Conservation (phyloP, 1,140 invertebrate genomes). For the Hormaphis cornu region DNA sequence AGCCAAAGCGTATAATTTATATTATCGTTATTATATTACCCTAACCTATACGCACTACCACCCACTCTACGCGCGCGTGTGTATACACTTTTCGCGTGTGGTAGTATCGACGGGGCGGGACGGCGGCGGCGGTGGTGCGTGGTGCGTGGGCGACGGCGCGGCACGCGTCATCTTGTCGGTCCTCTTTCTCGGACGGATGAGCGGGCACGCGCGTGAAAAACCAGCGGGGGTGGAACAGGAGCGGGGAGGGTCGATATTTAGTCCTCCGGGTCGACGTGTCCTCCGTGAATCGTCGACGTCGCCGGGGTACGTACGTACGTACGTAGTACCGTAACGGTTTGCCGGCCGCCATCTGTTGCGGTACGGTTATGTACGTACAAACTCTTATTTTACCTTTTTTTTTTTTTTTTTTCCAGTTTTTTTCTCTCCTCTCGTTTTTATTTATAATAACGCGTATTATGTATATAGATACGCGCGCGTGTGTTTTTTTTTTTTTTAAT, state of each 20-base stretch:
- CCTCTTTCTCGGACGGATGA: background rate
- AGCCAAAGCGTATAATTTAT: background rate
- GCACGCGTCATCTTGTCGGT: background rate
- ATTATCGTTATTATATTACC: too few species aligned
- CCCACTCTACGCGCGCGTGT: background rate
- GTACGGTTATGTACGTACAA: background rate
- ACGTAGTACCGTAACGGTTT: background rate
- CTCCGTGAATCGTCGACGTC: too few species aligned
- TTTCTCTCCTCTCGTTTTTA: background rate
- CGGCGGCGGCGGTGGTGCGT: too few species aligned
- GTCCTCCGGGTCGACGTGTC: too few species aligned
- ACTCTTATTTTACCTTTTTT: background rate
- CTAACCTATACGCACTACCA: too few species aligned
- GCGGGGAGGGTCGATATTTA: too few species aligned
- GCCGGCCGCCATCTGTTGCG: slow-evolving; percentile 3
- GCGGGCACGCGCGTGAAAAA: background rate
- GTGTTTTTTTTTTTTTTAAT: background rate
- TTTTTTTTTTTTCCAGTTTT: too few species aligned
- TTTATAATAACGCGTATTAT: background rate
- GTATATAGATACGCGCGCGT: background rate
- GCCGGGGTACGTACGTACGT: background rate
- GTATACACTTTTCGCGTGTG: too few species aligned
- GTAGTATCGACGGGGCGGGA: too few species aligned
- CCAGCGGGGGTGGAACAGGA: background rate
- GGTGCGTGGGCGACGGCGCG: background rate